Percentiles rank a stretch among this genome's conserved stretches.
phyloP scores from a whole-genome alignment of 1,140 invertebrate genomes.

The Diachasma alloeum region DNA sequence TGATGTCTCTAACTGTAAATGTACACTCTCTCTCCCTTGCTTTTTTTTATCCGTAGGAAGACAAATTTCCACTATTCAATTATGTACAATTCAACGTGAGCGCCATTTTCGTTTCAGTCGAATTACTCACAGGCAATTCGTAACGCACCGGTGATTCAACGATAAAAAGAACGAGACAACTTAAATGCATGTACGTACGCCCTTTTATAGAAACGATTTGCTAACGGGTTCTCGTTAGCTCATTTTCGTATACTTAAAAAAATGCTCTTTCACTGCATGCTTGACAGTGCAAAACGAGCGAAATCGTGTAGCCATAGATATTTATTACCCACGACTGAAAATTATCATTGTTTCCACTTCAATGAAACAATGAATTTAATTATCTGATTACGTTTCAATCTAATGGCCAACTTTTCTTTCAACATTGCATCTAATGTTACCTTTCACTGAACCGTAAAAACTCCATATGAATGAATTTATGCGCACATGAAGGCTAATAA shows the following conservation, averaged over 20 bases:
- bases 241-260: background rate
- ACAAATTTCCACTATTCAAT: background rate
- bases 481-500: background rate
- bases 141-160: constrained; percentile 31
- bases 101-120: constrained; percentile 47
- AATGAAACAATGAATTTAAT: constrained; percentile 3
- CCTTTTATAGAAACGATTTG: constrained; percentile 41
- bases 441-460: background rate
- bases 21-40: too few relatives aligned
- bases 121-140: constrained; percentile 36
- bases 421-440: background rate
- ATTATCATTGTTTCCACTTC: background rate
- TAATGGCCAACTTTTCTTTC: background rate
- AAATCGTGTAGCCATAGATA: background rate
- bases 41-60: background rate
- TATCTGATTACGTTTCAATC: constrained; percentile 4
- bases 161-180: background rate
- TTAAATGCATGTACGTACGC: background rate
- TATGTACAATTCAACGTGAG: background rate
- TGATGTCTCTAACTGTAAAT: background rate
- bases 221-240: constrained; percentile 44
- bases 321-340: background rate
- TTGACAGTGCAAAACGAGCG: background rate
- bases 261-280: background rate
- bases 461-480: background rate